Percentiles rank a stretch among this genome's conserved stretches.
phyloP scores from a whole-genome alignment of 2,113 vertebrate species.

The Nothocercus nigrocapillus region DNA sequence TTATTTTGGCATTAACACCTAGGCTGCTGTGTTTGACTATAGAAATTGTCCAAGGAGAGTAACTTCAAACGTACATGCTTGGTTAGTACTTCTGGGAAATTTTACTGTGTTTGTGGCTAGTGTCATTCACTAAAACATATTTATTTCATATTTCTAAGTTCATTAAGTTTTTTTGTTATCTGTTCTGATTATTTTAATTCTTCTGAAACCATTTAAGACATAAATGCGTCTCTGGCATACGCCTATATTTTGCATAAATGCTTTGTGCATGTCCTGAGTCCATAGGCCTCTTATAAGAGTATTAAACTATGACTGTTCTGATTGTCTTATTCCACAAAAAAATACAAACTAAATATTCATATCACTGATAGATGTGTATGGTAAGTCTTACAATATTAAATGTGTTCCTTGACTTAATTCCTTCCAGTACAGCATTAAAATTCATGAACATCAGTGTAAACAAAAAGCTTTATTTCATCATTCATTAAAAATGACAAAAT shows the following conservation, averaged over 20 bases:
- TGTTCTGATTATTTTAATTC: background rate
- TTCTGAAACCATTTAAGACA: background rate
- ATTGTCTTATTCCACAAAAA: background rate
- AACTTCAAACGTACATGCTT: background rate
- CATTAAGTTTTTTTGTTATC: background rate
- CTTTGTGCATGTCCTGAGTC: background rate
- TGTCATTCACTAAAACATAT: background rate
- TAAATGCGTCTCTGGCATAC: background rate
- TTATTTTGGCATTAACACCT: background rate
- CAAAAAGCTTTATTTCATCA: constrained; percentile 16
- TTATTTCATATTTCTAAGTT: background rate
- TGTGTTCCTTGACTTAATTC: constrained; percentile 30
- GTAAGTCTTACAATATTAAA: background rate
- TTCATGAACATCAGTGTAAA: constrained; percentile 29
- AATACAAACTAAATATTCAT: background rate
- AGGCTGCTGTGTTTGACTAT: background rate
- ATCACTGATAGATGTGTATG: background rate
- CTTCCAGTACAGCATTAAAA: constrained; percentile 27
- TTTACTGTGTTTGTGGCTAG: background rate
- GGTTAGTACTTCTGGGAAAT: background rate
- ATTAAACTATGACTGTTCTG: background rate
- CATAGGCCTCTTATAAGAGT: background rate
- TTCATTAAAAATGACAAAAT: constrained; percentile 32
- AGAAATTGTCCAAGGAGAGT: background rate
- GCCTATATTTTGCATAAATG: background rate